Evolutionary conservation across 2,797 vertebrate species (phyloP).

Genomic region (Chromobotia macracanthus): DNA sequence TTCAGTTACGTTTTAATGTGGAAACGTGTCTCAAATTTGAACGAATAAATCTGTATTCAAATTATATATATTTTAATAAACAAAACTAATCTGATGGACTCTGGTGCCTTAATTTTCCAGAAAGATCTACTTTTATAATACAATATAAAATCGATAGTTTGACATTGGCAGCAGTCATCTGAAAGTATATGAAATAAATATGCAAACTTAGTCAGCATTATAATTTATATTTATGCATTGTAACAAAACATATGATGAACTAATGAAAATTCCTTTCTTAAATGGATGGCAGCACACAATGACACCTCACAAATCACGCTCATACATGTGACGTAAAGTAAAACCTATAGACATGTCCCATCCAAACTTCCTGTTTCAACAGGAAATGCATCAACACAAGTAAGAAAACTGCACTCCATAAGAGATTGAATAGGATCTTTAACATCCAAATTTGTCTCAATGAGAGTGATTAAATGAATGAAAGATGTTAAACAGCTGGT

Average conservation of each 20-base stretch:
- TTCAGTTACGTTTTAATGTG: too few relatives aligned
- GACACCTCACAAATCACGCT: too few relatives aligned
- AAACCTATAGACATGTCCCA: background rate
- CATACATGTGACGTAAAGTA: background rate
- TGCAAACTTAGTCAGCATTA: background rate
- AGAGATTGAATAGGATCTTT: background rate
- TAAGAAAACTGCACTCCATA: too few relatives aligned
- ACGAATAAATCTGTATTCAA: too few relatives aligned
- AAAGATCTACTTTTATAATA: background rate
- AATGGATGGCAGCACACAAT: background rate
- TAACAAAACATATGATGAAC: background rate
- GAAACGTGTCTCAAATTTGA: constrained; percentile 33
- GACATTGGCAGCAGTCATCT: too few relatives aligned
- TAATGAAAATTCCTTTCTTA: background rate
- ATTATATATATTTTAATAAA: too few relatives aligned
- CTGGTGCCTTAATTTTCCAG: background rate
- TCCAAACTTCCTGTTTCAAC: too few relatives aligned
- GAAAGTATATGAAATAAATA: background rate
- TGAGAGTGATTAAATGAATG: constrained; percentile 24
- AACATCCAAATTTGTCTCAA: background rate
- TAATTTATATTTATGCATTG: too few relatives aligned
- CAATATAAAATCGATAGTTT: too few relatives aligned
- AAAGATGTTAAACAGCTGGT: background rate
- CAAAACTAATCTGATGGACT: background rate
- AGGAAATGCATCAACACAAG: too few relatives aligned